Evolutionary conservation across 1,140 invertebrate species (phyloP).

Genomic region (Matsumurasca onukii): DNA sequence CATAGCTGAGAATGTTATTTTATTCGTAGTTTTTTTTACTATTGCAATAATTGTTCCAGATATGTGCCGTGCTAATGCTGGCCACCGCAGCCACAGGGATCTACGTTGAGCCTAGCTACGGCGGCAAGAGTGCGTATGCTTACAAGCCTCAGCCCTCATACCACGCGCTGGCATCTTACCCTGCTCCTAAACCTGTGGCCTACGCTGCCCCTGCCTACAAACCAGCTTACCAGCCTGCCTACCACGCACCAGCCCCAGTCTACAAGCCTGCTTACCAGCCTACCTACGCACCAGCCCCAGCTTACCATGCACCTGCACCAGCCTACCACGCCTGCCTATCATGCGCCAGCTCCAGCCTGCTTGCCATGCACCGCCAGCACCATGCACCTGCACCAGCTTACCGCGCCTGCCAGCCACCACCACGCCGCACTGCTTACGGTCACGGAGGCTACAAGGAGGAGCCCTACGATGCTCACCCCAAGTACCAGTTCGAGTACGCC

Average conservation of each 20-base stretch:
- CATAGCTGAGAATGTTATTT: too few species aligned
- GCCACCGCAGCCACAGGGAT: neutral
- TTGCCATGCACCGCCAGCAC: neutral
- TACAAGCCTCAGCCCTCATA: neutral
- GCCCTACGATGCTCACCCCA: constrained; percentile 55
- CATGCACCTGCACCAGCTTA: constrained; percentile 17
- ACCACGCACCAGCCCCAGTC: constrained; percentile 8
- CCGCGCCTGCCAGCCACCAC: constrained; percentile 30
- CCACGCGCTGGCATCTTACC: constrained; percentile 1
- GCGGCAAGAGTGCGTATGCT: constrained; percentile 11
- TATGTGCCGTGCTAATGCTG: too few species aligned
- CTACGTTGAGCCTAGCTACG: constrained; percentile 16
- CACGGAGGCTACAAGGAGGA: constrained; percentile 45
- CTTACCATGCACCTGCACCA: constrained; percentile 23
- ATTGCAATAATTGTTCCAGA: too few species aligned
- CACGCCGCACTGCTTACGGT: too few species aligned
- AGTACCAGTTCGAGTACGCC: constrained; percentile 57
- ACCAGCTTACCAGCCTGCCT: constrained; percentile 3
- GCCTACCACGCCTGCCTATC: constrained; percentile 28
- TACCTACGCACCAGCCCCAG: neutral
- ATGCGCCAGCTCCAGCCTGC: neutral
- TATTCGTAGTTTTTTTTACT: too few species aligned
- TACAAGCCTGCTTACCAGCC: neutral
- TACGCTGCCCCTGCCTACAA: neutral
- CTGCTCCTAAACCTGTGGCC: neutral